A percentile compares a stretch with the other conserved stretches of the same genome.
Conservation (phyloP, 35 echinoderm and acorn worm genomes). For the Lytechinus variegatus region DNA sequence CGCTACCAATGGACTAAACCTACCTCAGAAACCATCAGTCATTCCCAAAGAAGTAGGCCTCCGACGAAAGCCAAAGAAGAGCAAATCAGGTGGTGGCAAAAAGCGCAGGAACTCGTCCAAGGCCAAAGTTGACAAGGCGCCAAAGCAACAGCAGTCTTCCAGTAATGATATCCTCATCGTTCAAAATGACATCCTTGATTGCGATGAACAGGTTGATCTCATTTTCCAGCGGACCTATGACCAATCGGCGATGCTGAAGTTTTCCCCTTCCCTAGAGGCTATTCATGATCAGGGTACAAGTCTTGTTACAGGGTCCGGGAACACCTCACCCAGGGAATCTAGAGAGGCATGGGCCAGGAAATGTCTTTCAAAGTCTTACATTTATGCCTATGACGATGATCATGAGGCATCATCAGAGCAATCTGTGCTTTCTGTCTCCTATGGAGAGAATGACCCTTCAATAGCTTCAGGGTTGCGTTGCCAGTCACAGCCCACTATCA, state of each 20-base stretch:
- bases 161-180: not conserved
- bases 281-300: not conserved
- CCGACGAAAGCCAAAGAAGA: not conserved
- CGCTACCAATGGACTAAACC: conserved; percentile 61
- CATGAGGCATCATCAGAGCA: not conserved
- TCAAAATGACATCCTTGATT: not conserved
- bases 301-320: not conserved
- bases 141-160: not conserved
- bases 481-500: not conserved
- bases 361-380: not conserved
- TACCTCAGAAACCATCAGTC: not conserved
- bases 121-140: not conserved
- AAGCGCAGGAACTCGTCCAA: not conserved
- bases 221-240: conserved; percentile 24
- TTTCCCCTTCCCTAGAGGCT: not conserved
- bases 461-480: not conserved
- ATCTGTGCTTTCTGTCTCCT: not conserved
- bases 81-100: not conserved
- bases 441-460: not conserved
- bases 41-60: not conserved
- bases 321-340: not conserved
- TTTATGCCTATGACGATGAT: not conserved
- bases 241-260: not conserved
- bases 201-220: conserved; percentile 19
- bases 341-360: not conserved